These are phyloP conservation scores for Ceratina japonica DNA, from an alignment of 1,140 invertebrate genomes.

Conservation along the genomic window DNA sequence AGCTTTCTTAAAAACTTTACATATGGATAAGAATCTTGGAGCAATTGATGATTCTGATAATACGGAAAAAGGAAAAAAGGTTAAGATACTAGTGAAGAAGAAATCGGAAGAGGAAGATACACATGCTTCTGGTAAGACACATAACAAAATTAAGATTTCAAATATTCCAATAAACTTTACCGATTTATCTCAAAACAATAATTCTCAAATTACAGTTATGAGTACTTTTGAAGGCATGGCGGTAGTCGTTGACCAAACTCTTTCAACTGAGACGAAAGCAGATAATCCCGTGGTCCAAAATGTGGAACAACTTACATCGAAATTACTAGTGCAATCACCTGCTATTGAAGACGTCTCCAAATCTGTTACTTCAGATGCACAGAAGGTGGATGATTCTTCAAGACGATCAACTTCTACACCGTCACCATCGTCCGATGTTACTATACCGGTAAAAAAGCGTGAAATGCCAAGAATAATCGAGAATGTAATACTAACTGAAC, in stretches of 20 bases:
- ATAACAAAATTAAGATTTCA: constrained; percentile 6
- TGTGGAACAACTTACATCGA: constrained; percentile 20
- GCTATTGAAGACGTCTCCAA: constrained; percentile 32
- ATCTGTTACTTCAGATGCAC: constrained; percentile 41
- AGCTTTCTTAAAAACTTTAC: constrained; percentile 68
- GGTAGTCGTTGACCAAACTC: constrained; percentile 61
- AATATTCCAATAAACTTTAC: neutral
- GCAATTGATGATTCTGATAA: constrained; percentile 35
- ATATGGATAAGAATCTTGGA: constrained; percentile 65
- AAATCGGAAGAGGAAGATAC: constrained; percentile 29
- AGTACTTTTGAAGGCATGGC: constrained; percentile 58
- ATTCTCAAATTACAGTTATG: constrained; percentile 45
- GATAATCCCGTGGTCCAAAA: constrained; percentile 31
- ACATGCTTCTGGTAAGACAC: neutral
- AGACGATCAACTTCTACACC: constrained; percentile 47
- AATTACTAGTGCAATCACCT: constrained; percentile 14
- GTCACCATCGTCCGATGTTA: constrained; percentile 62
- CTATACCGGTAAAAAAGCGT: constrained; percentile 75
- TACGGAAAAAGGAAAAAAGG: constrained; percentile 39
- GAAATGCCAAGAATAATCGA: constrained; percentile 77
- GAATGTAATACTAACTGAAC: constrained; percentile 73
- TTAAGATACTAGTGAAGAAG: constrained; percentile 42
- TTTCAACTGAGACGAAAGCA: constrained; percentile 53
- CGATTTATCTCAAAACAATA: constrained; percentile 34
- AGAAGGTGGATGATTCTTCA: constrained; percentile 61